Base-by-base conservation (phyloP, 2,797 vertebrate genomes). In the Pyrocephalus nanus region DNA sequence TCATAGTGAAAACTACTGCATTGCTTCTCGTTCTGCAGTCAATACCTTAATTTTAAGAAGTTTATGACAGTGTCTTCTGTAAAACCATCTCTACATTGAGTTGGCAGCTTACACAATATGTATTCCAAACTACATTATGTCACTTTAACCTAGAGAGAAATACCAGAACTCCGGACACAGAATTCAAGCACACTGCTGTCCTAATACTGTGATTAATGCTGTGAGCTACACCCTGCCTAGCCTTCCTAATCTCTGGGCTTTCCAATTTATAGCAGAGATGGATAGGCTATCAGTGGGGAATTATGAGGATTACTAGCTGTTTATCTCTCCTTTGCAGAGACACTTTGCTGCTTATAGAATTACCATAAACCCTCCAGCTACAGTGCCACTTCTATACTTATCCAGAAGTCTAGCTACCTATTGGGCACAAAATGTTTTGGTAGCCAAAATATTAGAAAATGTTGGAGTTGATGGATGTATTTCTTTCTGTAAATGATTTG, bases 291-390 rank as follows among this genome's bases (percentile, higher is more conserved):
- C 97, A 97, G 96, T 97, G 92, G 96, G 93, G 97, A 97, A 98
- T 98, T 97, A 97, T 89, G 95, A 98, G 97, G 97, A 98, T 96
- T 98, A 98, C 94, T 97, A 93, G 90, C 95, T 97, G 97, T 98
- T 97, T 97, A 98, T 98, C 97, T 97, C 95, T 98, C 96, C 95
- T 98, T 97, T 97, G 86, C 94, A 96, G 96, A 97, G 94, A 96
- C 92, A 97, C 93, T 97, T 94, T 89, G 87, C 95, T 96, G 78
- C 93, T 96, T 97, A 94, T 55, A 79, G 91, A 96, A 97, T 96
- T 97, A 97, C 93, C 96, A 90, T 93, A 96, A 97, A 96, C 66
- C 93, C 94, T 95, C 60, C 47, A 92, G 86, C 92, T 93, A 93
- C 92, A 92, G 50, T 74, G 60, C 77, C 67, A 94, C 73, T 90